Base-by-base conservation (phyloP, 2,797 vertebrate genomes). In the Macrochelys suwanniensis region DNA sequence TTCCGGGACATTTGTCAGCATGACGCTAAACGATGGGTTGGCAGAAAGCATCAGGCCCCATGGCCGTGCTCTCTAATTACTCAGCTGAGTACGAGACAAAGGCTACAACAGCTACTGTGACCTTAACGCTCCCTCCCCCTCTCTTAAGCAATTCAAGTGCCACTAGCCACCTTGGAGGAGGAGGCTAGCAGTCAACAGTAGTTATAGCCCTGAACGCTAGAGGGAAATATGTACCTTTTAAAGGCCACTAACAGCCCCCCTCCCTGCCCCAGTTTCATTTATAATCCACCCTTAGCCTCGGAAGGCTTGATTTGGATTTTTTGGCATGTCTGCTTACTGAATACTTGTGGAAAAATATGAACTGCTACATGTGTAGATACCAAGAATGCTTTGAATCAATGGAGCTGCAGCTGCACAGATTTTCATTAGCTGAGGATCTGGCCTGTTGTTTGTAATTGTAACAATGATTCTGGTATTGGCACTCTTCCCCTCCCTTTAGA, bases 121-220 rank as follows among this genome's bases (percentile, higher is more conserved):
- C 82, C 56, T 11, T 3, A 3, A 33, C 51, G 86, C 3, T n/a
- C 9, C 1, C 31, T 54, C 45, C 7, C 10, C 0, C 0, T 28
- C 53, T 59, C 47, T 1, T 5, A 1, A 5, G 2, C 57, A n/a
- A 6, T 77, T 79, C 54, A 2, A 49, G 50, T 26, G 1, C 28
- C 7, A 13, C 23, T 81, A 42, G 49, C 88, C 83, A 59, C 9
- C 56, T 65, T 0, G 0, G 0, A 1, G 37, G 33, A 61, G 26
- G 68, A n/a, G 28, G 51, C 13, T 84, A 76, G 1, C 17, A 76
- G 61, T 42, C 77, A 68, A 80, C 54, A 47, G 50, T 25, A 50
- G 50, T 0, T 78, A 59, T 47, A 56, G 74, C 21, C 61, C n/a
- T 45, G 16, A 95, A 11, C 23, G 74, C 47, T 37, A 54, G 59